Evolutionary conservation across 2,113 vertebrate genomes (phyloP).

Genomic region (Scomber japonicus): DNA sequence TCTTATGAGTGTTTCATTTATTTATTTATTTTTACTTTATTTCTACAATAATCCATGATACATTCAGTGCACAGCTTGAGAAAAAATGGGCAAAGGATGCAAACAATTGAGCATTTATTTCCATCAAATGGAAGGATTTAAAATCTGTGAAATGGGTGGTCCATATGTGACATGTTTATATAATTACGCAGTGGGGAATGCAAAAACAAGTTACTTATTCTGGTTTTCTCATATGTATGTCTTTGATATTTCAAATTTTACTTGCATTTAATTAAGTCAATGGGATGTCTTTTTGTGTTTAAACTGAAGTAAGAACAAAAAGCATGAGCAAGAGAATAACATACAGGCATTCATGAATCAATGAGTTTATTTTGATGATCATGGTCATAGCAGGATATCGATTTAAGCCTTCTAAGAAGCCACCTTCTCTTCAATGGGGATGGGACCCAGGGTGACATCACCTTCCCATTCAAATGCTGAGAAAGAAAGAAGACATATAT

Average conservation of each 20-base stretch:
- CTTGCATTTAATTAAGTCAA: background rate
- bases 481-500: constrained; percentile 31
- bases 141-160: constrained; percentile 1
- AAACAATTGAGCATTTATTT: constrained; percentile 52
- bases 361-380: constrained; percentile 60
- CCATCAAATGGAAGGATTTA: constrained; percentile 28
- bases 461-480: constrained; percentile 72
- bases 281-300: background rate
- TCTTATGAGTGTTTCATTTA: too few species aligned
- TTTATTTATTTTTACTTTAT: background rate
- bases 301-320: constrained; percentile 20
- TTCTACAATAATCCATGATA: background rate
- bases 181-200: constrained; percentile 1
- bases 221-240: background rate
- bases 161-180: constrained; percentile 19
- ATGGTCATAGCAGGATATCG: constrained; percentile 10
- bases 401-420: constrained; percentile 16
- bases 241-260: constrained; percentile 2
- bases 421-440: constrained; percentile 45
- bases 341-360: constrained; percentile 47
- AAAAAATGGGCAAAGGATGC: background rate
- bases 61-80: background rate
- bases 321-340: constrained; percentile 32
- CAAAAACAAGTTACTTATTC: constrained; percentile 19
- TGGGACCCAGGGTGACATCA: constrained; percentile 65